Percentiles rank a stretch among this genome's conserved stretches.
phyloP scores from a whole-genome alignment of 2,113 vertebrate species.

The Eidolon helvum region DNA sequence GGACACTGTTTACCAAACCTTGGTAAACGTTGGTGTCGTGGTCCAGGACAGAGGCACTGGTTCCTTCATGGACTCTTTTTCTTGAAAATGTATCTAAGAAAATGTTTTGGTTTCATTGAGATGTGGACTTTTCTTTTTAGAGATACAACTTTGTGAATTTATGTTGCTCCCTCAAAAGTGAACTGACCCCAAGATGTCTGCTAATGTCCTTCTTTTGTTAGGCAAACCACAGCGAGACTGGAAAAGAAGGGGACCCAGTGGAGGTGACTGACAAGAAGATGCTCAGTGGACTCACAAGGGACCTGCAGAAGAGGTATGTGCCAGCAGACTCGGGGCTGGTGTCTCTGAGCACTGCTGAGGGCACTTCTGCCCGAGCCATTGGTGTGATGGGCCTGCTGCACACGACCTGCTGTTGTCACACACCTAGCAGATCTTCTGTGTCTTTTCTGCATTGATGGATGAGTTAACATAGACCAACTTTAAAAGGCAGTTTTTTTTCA shows the following conservation, averaged over 20 bases:
- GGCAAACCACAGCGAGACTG: background rate
- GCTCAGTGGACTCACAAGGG: constrained; percentile 76
- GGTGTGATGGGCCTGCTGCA: background rate
- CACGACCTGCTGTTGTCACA: background rate
- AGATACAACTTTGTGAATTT: background rate
- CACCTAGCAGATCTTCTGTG: background rate
- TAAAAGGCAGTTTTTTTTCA: background rate
- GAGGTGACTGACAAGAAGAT: constrained; percentile 45
- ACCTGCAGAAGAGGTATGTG: constrained; percentile 78
- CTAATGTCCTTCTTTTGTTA: background rate
- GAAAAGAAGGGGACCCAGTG: rapidly evolving
- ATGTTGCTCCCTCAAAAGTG: background rate
- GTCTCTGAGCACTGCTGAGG: background rate
- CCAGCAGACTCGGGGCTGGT: rapidly evolving
- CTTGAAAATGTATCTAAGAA: background rate
- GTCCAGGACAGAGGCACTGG: background rate
- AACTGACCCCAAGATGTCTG: background rate
- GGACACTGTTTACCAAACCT: background rate
- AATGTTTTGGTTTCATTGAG: background rate
- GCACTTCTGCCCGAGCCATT: too few species aligned
- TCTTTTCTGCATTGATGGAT: background rate
- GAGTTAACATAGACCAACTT: background rate
- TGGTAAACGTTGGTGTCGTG: background rate
- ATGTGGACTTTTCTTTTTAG: background rate
- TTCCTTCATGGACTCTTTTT: background rate